Evolutionary conservation across 2,113 vertebrate species (phyloP), one percentile per base, ranked within the genome.

Genomic region (Corynorhinus townsendii): DNA sequence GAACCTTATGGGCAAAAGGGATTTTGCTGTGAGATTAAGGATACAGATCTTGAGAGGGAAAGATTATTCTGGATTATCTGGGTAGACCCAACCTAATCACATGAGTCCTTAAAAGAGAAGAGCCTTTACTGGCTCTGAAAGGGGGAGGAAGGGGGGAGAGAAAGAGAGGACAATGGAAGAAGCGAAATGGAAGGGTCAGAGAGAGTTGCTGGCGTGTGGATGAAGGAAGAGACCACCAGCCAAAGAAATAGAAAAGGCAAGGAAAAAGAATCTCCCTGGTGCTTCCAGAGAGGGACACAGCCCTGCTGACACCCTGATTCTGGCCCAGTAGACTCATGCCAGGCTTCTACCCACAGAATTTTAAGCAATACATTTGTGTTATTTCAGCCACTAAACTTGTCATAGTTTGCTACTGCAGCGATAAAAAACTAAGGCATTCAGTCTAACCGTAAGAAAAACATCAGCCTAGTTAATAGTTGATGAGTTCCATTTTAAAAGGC

Each of bases 21-120:
- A 76, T 69, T 86, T 73, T 47, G 49, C 76, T 38, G 76, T 82
- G 33, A 47, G 47, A 91, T 83, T 66, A 86, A 81, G 76, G 76
- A 12, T 45, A 38, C 4, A 19, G 62, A 71, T 49, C 11, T 71
- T 71, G 77, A 71, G 87, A 43, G 71, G 26, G 49, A 38, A 26
- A 83, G 89, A 76, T 82, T 68, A 86, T 40, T 43, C 49, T 80
- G 8, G n/a, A n/a, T 62, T 90, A 35, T 62, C 40, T 68, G 59
- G 30, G 56, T 83, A 15, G 14, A 62, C 40, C 64, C 83, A 43
- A 28, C 33, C 49, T 69, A 90, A 94, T 49, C 64, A 10, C 45
- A 54, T 10, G 35, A 72, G 35, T 81, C 47, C 66, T 94, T 86
- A 33, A 80, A 80, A 54, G 64, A 64, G 28, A 73, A 86, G n/a